Evolutionary conservation across 2,113 vertebrate species (phyloP).

Genomic region (Pachyramphus minor): DNA sequence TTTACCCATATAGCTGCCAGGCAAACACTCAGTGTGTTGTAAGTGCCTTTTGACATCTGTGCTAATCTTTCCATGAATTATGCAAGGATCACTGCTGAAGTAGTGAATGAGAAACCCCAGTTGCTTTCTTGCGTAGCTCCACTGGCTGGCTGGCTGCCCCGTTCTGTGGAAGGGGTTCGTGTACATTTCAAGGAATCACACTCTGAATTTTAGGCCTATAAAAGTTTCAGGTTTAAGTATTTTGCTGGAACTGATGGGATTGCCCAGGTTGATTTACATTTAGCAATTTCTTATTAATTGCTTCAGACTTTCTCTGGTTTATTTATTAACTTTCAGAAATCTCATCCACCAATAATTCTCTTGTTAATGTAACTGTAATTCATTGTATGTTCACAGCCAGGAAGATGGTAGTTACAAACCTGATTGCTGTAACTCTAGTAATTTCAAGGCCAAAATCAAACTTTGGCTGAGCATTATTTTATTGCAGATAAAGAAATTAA

Average conservation of each 20-base stretch:
- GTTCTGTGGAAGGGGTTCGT: background rate
- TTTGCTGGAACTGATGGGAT: background rate
- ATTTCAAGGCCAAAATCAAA: background rate
- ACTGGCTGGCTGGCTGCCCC: background rate
- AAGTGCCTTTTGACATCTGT: conserved; percentile 43
- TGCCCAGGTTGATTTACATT: background rate
- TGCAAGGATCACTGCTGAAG: background rate
- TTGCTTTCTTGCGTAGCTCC: conserved; percentile 25
- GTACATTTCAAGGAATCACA: background rate
- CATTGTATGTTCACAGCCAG: background rate
- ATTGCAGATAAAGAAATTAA: background rate
- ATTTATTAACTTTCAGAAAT: background rate
- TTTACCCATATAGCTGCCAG: background rate
- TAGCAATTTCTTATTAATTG: background rate
- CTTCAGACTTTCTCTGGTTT: background rate
- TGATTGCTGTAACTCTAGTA: background rate
- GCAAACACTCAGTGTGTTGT: conserved; percentile 27
- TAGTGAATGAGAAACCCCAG: conserved; percentile 34
- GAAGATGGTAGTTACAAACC: background rate
- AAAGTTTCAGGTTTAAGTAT: background rate
- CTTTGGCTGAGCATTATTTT: background rate
- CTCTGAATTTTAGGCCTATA: background rate
- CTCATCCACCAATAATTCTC: background rate
- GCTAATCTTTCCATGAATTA: conserved; percentile 40
- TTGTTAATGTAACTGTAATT: background rate